These are phyloP conservation scores for Oscheius sp. DNA, from an alignment of 2,888 invertebrate genomes.

Conservation along the genomic window DNA sequence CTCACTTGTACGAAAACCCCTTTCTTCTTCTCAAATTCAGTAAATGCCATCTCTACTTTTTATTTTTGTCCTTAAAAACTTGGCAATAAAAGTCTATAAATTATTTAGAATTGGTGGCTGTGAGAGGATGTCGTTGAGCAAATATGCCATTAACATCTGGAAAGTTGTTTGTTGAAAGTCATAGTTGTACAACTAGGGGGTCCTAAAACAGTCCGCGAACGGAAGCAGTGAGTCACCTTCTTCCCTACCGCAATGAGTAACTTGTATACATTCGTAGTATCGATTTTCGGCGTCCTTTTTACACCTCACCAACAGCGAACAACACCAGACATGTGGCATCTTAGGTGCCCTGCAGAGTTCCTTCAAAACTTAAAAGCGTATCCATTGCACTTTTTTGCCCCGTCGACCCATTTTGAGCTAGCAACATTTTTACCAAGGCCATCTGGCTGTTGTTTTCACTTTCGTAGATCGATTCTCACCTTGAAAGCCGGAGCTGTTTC, in stretches of 20 bases:
- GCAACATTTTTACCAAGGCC: background rate
- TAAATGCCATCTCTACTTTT: background rate
- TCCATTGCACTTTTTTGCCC: slow-evolving; percentile 13
- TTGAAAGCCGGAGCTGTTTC: background rate
- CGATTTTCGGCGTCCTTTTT: slow-evolving; percentile 23
- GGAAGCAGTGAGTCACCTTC: background rate
- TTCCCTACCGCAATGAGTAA: slow-evolving; percentile 11
- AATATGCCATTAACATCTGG: no score
- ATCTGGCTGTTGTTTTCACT: slow-evolving; percentile 5
- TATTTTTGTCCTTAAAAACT: background rate
- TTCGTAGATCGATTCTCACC: background rate
- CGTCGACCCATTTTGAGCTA: background rate
- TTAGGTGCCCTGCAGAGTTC: slow-evolving; percentile 25
- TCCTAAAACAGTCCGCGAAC: background rate
- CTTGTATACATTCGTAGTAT: slow-evolving; percentile 20
- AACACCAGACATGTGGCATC: slow-evolving; percentile 28
- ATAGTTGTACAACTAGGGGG: no score
- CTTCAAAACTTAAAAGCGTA: slow-evolving; percentile 6
- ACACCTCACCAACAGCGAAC: slow-evolving; percentile 30
- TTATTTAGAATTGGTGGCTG: no score
- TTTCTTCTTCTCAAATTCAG: no score
- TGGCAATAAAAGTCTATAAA: no score
- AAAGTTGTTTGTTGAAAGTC: no score
- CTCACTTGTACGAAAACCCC: background rate
- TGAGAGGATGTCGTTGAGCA: background rate